These are phyloP conservation scores for Drosophila busckii DNA, from an alignment of 1,140 invertebrate genomes.

Conservation along the genomic window DNA sequence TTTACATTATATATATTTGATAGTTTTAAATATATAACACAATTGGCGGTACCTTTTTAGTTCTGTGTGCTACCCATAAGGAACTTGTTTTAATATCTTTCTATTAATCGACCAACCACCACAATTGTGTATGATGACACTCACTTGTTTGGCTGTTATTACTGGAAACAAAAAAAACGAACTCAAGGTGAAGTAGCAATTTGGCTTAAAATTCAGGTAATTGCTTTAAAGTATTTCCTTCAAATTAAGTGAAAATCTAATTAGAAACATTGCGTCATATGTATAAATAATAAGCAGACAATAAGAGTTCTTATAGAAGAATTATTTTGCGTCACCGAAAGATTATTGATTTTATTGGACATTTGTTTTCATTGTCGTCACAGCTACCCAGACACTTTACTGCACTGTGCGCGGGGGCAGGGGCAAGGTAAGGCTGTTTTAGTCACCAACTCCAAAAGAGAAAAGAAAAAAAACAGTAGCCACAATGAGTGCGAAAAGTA, in stretches of 20 bases:
- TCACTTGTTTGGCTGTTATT: no score
- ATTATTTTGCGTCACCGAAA: constrained; percentile 17
- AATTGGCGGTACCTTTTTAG: no score
- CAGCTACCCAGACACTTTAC: constrained; percentile 44
- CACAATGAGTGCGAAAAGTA: constrained; percentile 61
- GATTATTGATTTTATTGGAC: constrained; percentile 70
- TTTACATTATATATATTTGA: not conserved
- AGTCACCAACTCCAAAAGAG: constrained; percentile 45
- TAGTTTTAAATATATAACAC: constrained; percentile 10
- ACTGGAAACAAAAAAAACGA: constrained; percentile 49
- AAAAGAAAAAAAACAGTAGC: not conserved
- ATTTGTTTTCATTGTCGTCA: constrained; percentile 64
- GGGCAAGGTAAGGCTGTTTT: constrained; percentile 43
- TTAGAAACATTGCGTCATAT: constrained; percentile 19
- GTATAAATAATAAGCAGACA: not conserved
- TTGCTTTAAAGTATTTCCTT: constrained; percentile 28
- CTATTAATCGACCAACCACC: no score
- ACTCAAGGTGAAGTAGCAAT: constrained; percentile 73
- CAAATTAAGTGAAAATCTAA: constrained; percentile 3
- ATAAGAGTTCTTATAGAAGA: not conserved
- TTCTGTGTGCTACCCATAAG: no score
- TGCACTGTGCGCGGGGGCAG: constrained; percentile 1
- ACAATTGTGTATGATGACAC: no score
- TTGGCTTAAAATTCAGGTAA: constrained; percentile 67
- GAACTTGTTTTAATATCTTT: no score